Percentiles rank a stretch among this genome's conserved stretches.
Conservation (phyloP, 2,888 invertebrate species). For the Dione vanillae region DNA sequence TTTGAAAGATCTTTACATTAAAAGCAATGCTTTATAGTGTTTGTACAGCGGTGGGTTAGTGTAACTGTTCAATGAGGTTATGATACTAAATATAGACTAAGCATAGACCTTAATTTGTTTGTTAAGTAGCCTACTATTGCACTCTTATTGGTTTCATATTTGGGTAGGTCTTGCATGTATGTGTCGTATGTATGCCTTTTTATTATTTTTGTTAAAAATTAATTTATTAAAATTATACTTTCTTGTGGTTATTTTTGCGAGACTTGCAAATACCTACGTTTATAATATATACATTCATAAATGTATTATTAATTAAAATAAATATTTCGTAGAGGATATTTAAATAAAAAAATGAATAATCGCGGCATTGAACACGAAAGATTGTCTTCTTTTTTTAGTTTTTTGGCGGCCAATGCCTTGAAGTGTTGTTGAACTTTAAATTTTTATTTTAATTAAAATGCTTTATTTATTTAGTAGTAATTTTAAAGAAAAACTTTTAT, state of each 20-base stretch:
- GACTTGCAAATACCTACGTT: too few relatives aligned
- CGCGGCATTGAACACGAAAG: too few relatives aligned
- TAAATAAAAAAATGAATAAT: too few relatives aligned
- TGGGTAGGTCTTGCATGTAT: constrained; percentile 60
- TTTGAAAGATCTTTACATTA: constrained; percentile 53
- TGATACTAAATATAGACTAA: constrained; percentile 48
- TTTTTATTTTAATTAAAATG: too few relatives aligned
- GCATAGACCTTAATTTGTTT: constrained; percentile 46
- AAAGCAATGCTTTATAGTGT: constrained; percentile 66
- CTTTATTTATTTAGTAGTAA: too few relatives aligned
- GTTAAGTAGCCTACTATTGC: constrained; percentile 47
- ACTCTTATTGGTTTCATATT: constrained; percentile 57
- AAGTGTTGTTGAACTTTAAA: too few relatives aligned
- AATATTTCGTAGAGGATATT: too few relatives aligned
- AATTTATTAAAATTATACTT: background rate
- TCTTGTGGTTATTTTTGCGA: too few relatives aligned
- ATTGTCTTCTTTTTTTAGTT: too few relatives aligned
- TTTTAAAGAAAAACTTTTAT: background rate
- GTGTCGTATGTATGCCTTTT: background rate
- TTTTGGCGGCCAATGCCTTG: too few relatives aligned
- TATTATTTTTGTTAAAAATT: background rate
- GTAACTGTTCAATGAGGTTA: constrained; percentile 40
- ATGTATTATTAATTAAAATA: too few relatives aligned
- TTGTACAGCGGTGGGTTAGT: constrained; percentile 62
- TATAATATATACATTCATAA: too few relatives aligned